A percentile compares a stretch with the other conserved stretches of the same genome.
Conservation (phyloP, 2,797 vertebrate genomes). For the Poeciliopsis infans region DNA sequence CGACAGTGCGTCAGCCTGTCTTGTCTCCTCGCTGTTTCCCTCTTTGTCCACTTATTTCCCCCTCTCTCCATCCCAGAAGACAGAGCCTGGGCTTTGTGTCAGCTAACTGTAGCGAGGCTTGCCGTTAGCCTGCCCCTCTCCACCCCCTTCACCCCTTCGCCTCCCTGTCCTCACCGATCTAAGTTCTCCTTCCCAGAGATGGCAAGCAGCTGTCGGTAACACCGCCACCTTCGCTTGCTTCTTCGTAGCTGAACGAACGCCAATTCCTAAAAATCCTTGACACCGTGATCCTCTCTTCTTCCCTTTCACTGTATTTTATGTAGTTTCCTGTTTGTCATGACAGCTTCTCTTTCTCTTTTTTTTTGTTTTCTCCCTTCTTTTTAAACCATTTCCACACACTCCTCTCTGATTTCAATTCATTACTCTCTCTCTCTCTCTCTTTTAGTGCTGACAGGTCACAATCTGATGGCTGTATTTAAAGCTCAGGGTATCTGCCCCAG, state of each 20-base stretch:
- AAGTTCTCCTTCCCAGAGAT: constrained; percentile 89
- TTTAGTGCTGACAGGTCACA: constrained; percentile 55
- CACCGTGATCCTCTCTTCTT: constrained; percentile 76
- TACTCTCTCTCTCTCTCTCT: constrained; percentile 25
- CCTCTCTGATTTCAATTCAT: constrained; percentile 36
- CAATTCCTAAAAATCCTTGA: constrained; percentile 89
- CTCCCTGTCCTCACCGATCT: constrained; percentile 84
- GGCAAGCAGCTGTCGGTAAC: constrained; percentile 91
- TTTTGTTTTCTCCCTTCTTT: constrained; percentile 27
- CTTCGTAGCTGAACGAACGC: constrained; percentile 89
- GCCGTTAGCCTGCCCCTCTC: constrained; percentile 47
- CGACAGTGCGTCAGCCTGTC: constrained; percentile 65
- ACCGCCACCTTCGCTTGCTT: constrained; percentile 85
- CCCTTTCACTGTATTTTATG: constrained; percentile 29
- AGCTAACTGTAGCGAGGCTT: constrained; percentile 60
- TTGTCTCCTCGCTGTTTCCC: constrained; percentile 67
- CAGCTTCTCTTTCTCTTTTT: constrained; percentile 37
- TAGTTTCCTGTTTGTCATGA: constrained; percentile 43
- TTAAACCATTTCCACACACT: constrained; percentile 20
- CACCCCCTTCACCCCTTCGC: constrained; percentile 69
- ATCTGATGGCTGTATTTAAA: constrained; percentile 56
- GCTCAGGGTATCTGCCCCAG: constrained; percentile 24
- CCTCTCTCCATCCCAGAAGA: constrained; percentile 59
- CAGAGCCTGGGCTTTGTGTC: constrained; percentile 62
- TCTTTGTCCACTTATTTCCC: constrained; percentile 71